Evolutionary conservation across 2,797 vertebrate species (phyloP), one percentile per base, ranked within the genome.

Genomic region (Percopsis omiscomaycus): DNA sequence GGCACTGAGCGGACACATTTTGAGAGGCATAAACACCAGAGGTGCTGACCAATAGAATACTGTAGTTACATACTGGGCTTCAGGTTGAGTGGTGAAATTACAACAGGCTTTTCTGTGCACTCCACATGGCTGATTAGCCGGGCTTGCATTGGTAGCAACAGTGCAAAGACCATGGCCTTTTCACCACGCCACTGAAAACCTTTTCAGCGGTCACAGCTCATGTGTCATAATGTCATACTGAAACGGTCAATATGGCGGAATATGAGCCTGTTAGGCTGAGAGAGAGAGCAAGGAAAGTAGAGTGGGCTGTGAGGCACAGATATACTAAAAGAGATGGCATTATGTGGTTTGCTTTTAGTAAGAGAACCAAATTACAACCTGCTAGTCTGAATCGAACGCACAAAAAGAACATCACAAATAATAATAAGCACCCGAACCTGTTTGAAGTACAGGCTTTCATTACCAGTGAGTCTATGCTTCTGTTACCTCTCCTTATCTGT

Each of bases 101-200:
- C 60, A 45, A 37, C 47, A 15, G 72, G 74, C 61, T 71, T 73
- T 78, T 80, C 64, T 74, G 27, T 75, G 70, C 46, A 44, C 6
- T 63, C 52, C 71, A 75, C 56, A 55, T 56, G 54, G 46, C 57
- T 81, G 85, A 85, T 87, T 87, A 78, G 44, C 68, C 66, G 53
- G 75, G 66, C 84, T 87, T 88, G 78, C 53, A 28, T 45, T 64
- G 63, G 55, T 59, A 73, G 84, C 87, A 58, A 80, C 62, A 15
- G 59, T 72, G 74, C 61, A 71, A 65, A 81, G 68, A 76, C 75
- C 71, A 46, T 67, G 62, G 44, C 63, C 54, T 59, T 60, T 44
- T 12, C 15, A 48, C 47, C 29, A 32, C 42, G 51, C 57, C 56
- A 58, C 69, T 47, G 57, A 47, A 76, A 74, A 75, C 50, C 73